Percentiles rank a stretch among this genome's conserved stretches.
phyloP scores from a whole-genome alignment of 2,113 vertebrate genomes.

The Coptodon bakossiorum region DNA sequence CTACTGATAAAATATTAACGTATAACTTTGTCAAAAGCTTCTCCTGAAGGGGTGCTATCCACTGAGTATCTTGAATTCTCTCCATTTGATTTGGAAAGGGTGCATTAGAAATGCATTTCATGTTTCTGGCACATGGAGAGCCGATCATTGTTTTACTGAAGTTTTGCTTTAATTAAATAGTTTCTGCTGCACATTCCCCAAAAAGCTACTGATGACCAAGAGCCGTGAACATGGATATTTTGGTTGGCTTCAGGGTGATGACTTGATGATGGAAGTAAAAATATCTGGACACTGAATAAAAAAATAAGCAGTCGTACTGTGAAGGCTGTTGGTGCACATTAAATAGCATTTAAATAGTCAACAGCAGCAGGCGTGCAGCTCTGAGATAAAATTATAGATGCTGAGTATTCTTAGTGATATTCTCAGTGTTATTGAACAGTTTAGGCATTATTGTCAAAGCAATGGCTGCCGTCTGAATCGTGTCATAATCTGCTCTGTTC shows the following conservation, averaged over 20 bases:
- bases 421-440: neutral
- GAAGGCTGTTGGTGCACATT: neutral
- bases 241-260: neutral
- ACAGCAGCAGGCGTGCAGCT: neutral
- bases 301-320: neutral
- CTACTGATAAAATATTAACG: rapidly evolving
- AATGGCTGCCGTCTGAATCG: neutral
- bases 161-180: neutral
- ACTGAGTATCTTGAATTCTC: neutral
- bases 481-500: neutral
- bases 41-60: neutral
- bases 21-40: neutral
- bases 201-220: neutral
- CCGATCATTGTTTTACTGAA: neutral
- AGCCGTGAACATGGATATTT: rapidly evolving
- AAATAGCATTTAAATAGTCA: neutral
- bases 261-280: neutral
- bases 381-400: neutral
- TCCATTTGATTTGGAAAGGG: neutral
- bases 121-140: neutral
- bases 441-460: neutral
- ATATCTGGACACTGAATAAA: neutral
- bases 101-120: neutral
- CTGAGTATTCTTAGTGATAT: neutral
- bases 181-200: neutral